phyloP scores from a whole-genome alignment of 2,113 vertebrate genomes.

The Apteryx mantelli region DNA sequence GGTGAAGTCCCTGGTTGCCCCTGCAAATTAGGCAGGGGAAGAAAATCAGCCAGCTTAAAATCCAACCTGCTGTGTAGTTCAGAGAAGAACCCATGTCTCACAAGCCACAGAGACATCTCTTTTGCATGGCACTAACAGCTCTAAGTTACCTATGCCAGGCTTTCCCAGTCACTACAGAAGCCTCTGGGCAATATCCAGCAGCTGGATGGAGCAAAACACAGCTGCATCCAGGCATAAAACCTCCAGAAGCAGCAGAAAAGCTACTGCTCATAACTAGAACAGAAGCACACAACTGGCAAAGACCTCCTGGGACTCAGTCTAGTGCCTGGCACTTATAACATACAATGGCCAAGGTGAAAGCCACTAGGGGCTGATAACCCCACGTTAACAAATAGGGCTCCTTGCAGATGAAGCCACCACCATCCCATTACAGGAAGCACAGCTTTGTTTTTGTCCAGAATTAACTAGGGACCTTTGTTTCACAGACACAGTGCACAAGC shows the following conservation, averaged over 20 bases:
- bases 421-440: neutral
- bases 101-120: neutral
- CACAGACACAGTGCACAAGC: neutral
- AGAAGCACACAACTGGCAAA: neutral
- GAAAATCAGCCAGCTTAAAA: neutral
- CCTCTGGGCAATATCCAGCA: neutral
- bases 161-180: neutral
- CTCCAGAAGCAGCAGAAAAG: neutral
- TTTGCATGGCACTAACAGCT: neutral
- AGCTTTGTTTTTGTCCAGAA: neutral
- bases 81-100: neutral
- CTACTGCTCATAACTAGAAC: neutral
- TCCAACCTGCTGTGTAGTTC: neutral
- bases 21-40: neutral
- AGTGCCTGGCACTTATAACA: neutral
- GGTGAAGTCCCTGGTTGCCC: neutral
- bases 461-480: rapidly evolving
- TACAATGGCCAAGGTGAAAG: neutral
- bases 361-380: neutral
- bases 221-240: neutral
- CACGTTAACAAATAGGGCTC: neutral
- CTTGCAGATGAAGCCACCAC: neutral
- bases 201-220: neutral
- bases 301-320: neutral
- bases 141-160: neutral